These are phyloP conservation scores for Oikopleura dioica DNA, from an alignment of 23 tunicate genomes.

Conservation along the genomic window DNA sequence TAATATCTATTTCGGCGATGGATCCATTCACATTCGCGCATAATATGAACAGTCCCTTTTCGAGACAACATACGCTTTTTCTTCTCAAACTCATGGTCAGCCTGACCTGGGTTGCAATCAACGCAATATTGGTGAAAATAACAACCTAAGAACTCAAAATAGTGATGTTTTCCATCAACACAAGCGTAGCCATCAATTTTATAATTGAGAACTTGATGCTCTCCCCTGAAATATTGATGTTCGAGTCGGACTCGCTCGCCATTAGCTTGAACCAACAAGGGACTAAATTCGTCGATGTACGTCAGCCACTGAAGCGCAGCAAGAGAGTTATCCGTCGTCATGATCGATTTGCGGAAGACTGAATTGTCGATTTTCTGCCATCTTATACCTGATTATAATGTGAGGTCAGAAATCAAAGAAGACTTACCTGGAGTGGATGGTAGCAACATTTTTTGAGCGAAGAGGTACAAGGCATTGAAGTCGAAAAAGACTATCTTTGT, in stretches of 20 bases:
- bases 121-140: background rate
- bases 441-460: background rate
- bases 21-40: background rate
- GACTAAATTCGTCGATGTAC: background rate
- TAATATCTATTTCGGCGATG: no score
- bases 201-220: background rate
- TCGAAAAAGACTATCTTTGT: background rate
- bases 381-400: background rate
- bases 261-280: background rate
- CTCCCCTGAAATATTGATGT: background rate
- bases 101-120: background rate
- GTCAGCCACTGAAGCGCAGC: background rate
- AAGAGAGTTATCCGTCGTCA: background rate
- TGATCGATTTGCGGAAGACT: background rate
- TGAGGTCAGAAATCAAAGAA: background rate
- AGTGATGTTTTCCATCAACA: background rate
- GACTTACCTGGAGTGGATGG: background rate
- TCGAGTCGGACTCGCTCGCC: background rate
- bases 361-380: background rate
- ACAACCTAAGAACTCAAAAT: background rate
- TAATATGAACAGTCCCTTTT: background rate
- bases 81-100: background rate
- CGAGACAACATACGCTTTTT: background rate
- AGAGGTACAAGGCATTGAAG: constrained; percentile 6
- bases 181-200: background rate